Conservation (phyloP, 1,140 invertebrate species). For the Pseudomyrmex flavicornis region DNA sequence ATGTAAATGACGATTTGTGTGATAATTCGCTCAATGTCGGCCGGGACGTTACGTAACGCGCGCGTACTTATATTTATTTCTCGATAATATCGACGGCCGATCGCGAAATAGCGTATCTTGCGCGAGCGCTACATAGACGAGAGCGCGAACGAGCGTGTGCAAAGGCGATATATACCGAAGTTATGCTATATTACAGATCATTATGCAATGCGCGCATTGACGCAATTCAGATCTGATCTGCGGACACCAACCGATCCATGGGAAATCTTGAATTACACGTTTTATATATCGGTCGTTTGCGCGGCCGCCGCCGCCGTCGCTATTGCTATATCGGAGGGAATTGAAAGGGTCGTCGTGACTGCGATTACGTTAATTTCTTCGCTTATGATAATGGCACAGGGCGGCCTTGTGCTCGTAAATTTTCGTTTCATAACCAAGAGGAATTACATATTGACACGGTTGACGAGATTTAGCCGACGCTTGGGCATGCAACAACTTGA, state of each 20-base stretch:
- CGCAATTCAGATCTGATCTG: slow-evolving; percentile 75
- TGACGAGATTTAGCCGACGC: slow-evolving; percentile 18
- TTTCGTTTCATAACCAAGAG: slow-evolving; percentile 57
- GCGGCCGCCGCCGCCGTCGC: slow-evolving; percentile 13
- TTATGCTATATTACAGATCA: slow-evolving; percentile 64
- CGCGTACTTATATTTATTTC: background rate
- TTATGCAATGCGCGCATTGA: slow-evolving; percentile 76
- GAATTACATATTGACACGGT: slow-evolving; percentile 56
- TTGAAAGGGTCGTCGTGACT: slow-evolving; percentile 63
- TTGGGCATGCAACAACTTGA: too few relatives aligned
- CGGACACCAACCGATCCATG: slow-evolving; percentile 67
- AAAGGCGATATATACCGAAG: slow-evolving; percentile 34
- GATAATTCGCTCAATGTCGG: slow-evolving; percentile 1
- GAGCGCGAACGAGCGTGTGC: slow-evolving; percentile 24
- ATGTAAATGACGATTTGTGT: too few relatives aligned
- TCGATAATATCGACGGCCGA: slow-evolving; percentile 27
- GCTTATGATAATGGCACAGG: slow-evolving; percentile 58
- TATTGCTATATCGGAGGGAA: slow-evolving; percentile 16
- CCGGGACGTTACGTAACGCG: background rate
- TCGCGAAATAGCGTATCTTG: slow-evolving; percentile 15
- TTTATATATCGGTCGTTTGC: slow-evolving; percentile 58
- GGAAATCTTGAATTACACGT: slow-evolving; percentile 73
- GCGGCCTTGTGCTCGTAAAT: slow-evolving; percentile 63
- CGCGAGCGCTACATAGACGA: too few relatives aligned
- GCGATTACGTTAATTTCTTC: slow-evolving; percentile 61